Conservation (phyloP, 2,797 vertebrate species). For the Aplochiton taeniatus region DNA sequence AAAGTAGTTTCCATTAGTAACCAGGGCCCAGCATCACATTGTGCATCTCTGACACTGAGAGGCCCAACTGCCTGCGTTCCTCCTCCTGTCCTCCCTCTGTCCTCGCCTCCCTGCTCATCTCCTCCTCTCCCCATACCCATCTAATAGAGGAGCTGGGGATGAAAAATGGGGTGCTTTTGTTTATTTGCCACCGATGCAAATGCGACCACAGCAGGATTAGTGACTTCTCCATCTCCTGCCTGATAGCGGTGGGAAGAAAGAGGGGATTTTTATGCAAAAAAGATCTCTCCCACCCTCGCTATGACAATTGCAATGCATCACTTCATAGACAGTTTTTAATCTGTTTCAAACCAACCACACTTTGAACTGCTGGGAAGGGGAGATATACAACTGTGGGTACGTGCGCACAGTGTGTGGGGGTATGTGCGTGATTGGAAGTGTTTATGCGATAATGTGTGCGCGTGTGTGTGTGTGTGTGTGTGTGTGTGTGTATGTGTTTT, state of each 20-base stretch:
- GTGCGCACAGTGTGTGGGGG: conserved; percentile 30
- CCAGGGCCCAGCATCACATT: conserved; percentile 60
- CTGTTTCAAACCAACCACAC: conserved; percentile 79
- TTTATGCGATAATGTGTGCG: conserved; percentile 18
- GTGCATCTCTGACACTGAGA: conserved; percentile 65
- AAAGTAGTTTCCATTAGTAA: conserved; percentile 70
- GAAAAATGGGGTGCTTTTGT: conserved; percentile 77
- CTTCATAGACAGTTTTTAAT: conserved; percentile 83
- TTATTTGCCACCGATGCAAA: conserved; percentile 79
- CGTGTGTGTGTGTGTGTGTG: conserved; percentile 30
- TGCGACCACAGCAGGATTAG: conserved; percentile 77
- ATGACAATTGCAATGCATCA: conserved; percentile 84
- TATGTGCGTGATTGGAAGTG: conserved; percentile 15
- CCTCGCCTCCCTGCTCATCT: not conserved
- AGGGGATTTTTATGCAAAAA: conserved; percentile 78
- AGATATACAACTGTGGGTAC: conserved; percentile 73
- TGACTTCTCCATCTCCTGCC: conserved; percentile 75
- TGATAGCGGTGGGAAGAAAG: conserved; percentile 73
- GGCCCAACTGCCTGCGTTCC: conserved; percentile 57
- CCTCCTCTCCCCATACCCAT: conserved; percentile 48
- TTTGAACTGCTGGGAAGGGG: conserved; percentile 76
- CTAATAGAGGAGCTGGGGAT: conserved; percentile 72
- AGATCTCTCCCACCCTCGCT: conserved; percentile 68
- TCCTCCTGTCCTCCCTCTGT: conserved; percentile 5
- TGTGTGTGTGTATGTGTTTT: conserved; percentile 42